Evolutionary conservation across 2,888 invertebrate species (phyloP), one percentile per base, ranked within the genome.

Genomic region (Sabatieria punctata): DNA sequence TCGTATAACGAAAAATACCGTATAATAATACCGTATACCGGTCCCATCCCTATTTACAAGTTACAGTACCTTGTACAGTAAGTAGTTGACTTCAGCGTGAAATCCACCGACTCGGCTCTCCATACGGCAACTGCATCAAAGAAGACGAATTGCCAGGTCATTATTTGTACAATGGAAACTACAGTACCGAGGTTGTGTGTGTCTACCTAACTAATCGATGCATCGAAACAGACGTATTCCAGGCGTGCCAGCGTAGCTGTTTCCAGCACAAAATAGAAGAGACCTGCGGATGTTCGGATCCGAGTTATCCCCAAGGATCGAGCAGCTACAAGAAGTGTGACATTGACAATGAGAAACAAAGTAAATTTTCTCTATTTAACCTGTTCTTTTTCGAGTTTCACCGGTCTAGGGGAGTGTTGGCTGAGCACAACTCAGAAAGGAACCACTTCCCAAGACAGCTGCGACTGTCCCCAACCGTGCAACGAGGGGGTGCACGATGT

Each of bases 111-210:
- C 51, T 64, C 2, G 54, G 54, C 1, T 55, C 57, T 3, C 61
- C 61, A 1, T 62, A 65, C 45, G 61, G 61, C 2, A 51, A 51
- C 18, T 65, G 65, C 49, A 54, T 45, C 2, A 35, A 44, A 1
- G 57, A 55, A 1, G 43, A 33, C 1, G 53, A 47, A 1, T 48
- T 55, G 4, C 22, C 24, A 4, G 41, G 38, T n/a, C 19, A 11
- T 21, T 19, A 30, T 18, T 35, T 30, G 15, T 53, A 54, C 24
- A 22, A 41, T 21, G 40, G 39, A 22, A 38, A 37, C 26, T 53
- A 53, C 46, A 45, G 30, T 26, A 40, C 50, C n/a, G 53, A 53
- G 41, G 49, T n/a, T n/a, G n/a, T n/a, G n/a, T n/a, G n/a, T n/a
- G n/a, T n/a, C n/a, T n/a, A n/a, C n/a, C n/a, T n/a, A n/a, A n/a